Conservation (phyloP, 2,113 vertebrate genomes). For the Monarcha castaneiventris region DNA sequence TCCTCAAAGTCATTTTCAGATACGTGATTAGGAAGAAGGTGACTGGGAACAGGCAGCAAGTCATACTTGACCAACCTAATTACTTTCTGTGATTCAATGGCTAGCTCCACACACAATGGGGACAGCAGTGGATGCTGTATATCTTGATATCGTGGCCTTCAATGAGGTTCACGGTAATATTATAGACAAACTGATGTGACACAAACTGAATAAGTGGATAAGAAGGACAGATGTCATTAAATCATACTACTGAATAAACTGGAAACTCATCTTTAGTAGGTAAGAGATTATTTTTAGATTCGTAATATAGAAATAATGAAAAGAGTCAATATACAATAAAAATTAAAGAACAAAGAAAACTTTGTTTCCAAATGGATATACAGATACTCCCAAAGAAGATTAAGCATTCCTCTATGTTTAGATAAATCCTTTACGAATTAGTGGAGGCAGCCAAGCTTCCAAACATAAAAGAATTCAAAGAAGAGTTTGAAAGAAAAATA, state of each 20-base stretch:
- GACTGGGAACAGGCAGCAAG: background rate
- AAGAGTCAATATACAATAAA: background rate
- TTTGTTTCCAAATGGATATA: background rate
- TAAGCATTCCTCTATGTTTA: background rate
- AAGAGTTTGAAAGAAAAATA: background rate
- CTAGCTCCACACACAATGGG: background rate
- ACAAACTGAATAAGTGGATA: background rate
- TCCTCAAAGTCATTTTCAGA: background rate
- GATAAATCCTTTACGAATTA: conserved; percentile 5
- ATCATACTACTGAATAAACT: background rate
- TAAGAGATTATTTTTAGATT: background rate
- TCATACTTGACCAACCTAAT: background rate
- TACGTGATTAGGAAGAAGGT: background rate
- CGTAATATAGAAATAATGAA: background rate
- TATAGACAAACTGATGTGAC: background rate
- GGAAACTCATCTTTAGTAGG: background rate
- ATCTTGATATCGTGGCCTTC: background rate
- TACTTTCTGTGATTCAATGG: background rate
- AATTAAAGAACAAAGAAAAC: background rate
- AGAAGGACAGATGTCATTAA: background rate
- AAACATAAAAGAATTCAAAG: background rate
- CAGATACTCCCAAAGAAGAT: background rate
- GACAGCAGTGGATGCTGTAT: background rate
- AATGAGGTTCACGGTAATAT: background rate
- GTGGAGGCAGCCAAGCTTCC: background rate